Conservation (phyloP, 2,888 invertebrate species). For the Ceraclea dissimilis region DNA sequence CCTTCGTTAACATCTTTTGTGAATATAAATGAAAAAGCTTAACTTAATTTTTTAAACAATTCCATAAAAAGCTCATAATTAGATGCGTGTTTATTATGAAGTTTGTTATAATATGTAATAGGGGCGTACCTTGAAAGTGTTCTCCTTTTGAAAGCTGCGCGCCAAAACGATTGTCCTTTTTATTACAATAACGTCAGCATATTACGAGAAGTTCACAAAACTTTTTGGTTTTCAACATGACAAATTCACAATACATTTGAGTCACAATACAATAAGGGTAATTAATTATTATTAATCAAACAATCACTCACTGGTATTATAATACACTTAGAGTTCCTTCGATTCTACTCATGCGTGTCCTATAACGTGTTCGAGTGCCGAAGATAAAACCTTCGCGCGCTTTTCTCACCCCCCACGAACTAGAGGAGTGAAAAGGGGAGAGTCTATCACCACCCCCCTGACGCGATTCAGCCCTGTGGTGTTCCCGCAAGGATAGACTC, state of each 20-base stretch:
- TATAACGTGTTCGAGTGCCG: background rate
- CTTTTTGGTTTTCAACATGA: background rate
- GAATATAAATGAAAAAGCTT: no score
- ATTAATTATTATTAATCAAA: background rate
- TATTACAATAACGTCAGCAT: background rate
- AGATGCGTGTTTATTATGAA: no score
- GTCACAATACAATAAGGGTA: no score
- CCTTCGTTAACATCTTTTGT: no score
- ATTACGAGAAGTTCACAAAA: slow-evolving; percentile 2
- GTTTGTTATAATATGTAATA: no score
- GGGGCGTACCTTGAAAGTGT: slow-evolving; percentile 14
- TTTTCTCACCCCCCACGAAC: slow-evolving; percentile 12
- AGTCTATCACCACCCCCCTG: slow-evolving; percentile 7
- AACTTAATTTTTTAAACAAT: no score
- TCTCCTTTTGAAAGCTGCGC: slow-evolving; percentile 11
- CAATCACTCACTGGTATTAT: background rate
- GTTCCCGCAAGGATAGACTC: slow-evolving; percentile 22
- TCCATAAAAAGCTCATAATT: no score
- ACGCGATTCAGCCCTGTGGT: slow-evolving; percentile 14
- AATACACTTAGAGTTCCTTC: background rate
- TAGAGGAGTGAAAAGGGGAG: background rate
- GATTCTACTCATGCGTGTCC: background rate
- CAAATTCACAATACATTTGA: background rate
- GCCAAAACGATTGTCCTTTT: slow-evolving; percentile 9
- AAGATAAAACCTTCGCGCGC: slow-evolving; percentile 10